Conservation (phyloP, 2,888 invertebrate genomes). For the Trilocha varians region DNA sequence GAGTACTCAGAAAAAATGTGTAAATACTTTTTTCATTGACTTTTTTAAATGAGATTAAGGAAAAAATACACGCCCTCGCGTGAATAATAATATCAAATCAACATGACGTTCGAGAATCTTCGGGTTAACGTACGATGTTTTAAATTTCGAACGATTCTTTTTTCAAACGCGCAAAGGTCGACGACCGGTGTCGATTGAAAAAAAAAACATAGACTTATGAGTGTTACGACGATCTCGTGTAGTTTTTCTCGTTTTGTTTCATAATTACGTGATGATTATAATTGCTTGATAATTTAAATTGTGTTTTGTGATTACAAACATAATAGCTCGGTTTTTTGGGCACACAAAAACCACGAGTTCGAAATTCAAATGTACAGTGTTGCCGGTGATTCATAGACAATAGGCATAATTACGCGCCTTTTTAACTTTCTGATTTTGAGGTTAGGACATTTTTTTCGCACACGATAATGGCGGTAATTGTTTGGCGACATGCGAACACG, state of each 20-base stretch:
- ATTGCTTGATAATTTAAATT: background rate
- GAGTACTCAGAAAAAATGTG: background rate
- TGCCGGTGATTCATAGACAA: background rate
- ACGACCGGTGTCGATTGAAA: slow-evolving; percentile 14
- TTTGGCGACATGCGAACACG: slow-evolving; percentile 30
- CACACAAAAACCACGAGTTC: background rate
- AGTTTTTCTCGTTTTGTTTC: background rate
- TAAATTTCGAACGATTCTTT: slow-evolving; percentile 1
- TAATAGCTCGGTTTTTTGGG: background rate
- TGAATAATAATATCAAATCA: slow-evolving; percentile 1
- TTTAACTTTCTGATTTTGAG: slow-evolving; percentile 11
- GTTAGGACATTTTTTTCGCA: background rate
- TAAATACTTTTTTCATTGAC: background rate
- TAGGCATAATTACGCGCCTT: background rate
- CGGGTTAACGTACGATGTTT: background rate
- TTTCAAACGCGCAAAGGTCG: slow-evolving; percentile 2
- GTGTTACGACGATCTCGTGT: background rate
- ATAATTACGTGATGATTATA: background rate
- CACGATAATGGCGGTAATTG: slow-evolving; percentile 17
- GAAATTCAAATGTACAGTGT: background rate
- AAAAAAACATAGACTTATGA: slow-evolving; percentile 17
- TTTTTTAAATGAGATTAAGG: background rate
- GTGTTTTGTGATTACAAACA: no score
- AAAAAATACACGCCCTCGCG: background rate
- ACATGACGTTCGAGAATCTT: background rate